Base-by-base conservation (phyloP, 2,888 invertebrate genomes). In the Caenorhabditis sp. region DNA sequence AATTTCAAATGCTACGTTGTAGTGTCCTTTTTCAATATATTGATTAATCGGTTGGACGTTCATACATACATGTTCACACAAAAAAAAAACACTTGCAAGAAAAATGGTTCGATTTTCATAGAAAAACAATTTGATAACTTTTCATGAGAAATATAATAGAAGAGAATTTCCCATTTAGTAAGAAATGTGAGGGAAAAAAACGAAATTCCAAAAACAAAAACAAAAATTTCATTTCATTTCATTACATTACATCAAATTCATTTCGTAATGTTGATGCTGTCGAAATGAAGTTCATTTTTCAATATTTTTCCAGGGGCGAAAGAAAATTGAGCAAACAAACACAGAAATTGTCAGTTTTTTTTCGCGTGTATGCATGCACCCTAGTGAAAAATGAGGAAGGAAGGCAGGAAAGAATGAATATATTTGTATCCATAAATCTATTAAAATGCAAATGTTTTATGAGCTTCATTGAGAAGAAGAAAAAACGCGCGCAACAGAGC, bases 81-180 rank as follows among this genome's bases (percentile, higher is more conserved):
- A 31, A 31, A 31, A 43, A 43, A 43, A 43, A 43, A 12, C n/a
- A n/a, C n/a, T n/a, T n/a, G n/a, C 14, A 14, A 17, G 17, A 43
- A 43, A 43, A 10, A 43, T 43, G 43, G 43, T 43, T 12, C 17
- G 43, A 43, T 43, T 43, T 14, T 43, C 3, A 65, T 65, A 65
- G 57, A 66, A 61, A 61, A 64, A 69, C 57, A 69, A 69, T 59
- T 64, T 67, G 63, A 63, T 26, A 63, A 64, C 52, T 60, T 60
- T 62, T 65, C 62, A 70, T 56, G 58, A 62, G 62, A 63, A 31
- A 31, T 31, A 10, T n/a, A 31, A 31, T 31, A 43, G 43, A 43
- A 7, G 43, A 43, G 43, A 43, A 43, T 12, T 43, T 43, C 17
- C 3, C 43, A 43, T 43, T 43, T 43, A 10, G 5, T 43, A 43